Conservation (phyloP, 2,888 invertebrate species). For the Ochropleura leucogaster region DNA sequence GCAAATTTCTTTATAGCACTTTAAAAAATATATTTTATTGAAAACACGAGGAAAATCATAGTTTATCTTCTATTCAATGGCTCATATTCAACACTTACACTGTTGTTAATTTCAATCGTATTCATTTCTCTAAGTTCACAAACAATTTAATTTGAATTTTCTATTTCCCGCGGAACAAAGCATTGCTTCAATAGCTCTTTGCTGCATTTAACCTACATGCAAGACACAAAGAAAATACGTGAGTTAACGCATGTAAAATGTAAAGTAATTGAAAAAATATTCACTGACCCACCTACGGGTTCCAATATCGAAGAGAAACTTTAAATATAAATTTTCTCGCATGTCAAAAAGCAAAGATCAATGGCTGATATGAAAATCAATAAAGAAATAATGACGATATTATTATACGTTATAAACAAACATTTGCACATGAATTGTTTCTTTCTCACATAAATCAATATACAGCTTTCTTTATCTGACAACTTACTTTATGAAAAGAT, state of each 20-base stretch:
- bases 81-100: slow-evolving; percentile 46
- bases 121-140: slow-evolving; percentile 42
- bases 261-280: slow-evolving; percentile 60
- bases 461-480: slow-evolving; percentile 62
- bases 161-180: slow-evolving; percentile 45
- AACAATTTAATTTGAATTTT: slow-evolving; percentile 56
- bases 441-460: slow-evolving; percentile 63
- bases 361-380: slow-evolving; percentile 68
- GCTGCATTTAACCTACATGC: slow-evolving; percentile 39
- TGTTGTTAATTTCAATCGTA: slow-evolving; percentile 55
- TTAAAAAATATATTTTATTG: slow-evolving; percentile 74
- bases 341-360: slow-evolving; percentile 69
- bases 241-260: slow-evolving; percentile 45
- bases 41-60: slow-evolving; percentile 67
- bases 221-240: slow-evolving; percentile 53
- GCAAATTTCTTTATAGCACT: slow-evolving; percentile 74
- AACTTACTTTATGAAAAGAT: slow-evolving; percentile 60
- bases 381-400: slow-evolving; percentile 72
- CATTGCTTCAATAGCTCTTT: slow-evolving; percentile 41
- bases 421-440: slow-evolving; percentile 72
- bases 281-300: slow-evolving; percentile 54
- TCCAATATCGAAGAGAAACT: slow-evolving; percentile 58
- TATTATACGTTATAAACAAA: slow-evolving; percentile 71
- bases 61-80: slow-evolving; percentile 65
- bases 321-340: slow-evolving; percentile 64